phyloP scores from a whole-genome alignment of 1,140 invertebrate species.

The Penaeus japonicus region DNA sequence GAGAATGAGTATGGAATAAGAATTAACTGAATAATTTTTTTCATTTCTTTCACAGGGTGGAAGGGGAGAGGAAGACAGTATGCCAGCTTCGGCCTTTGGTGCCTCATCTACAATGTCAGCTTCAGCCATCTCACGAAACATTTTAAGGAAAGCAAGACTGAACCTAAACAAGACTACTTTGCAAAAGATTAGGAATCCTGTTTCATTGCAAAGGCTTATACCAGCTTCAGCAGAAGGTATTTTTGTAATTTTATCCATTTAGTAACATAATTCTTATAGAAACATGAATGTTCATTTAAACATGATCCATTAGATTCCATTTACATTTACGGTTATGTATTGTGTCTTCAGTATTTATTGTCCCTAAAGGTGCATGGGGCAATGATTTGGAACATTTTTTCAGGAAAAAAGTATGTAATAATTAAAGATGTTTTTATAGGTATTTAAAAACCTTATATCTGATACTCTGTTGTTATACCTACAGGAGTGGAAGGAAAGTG shows the following conservation, averaged over 20 bases:
- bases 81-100: constrained; percentile 18
- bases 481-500: constrained; percentile 45
- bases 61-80: constrained; percentile 21
- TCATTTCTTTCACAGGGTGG: constrained; percentile 11
- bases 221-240: constrained; percentile 46
- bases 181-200: constrained; percentile 60
- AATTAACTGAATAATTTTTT: too few relatives aligned
- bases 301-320: too few relatives aligned
- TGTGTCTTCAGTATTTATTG: too few relatives aligned
- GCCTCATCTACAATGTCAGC: constrained; percentile 23
- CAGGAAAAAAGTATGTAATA: too few relatives aligned
- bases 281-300: too few relatives aligned
- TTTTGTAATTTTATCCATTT: not conserved
- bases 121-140: constrained; percentile 57
- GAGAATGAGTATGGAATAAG: too few relatives aligned
- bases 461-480: not conserved
- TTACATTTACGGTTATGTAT: too few relatives aligned
- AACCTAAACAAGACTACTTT: constrained; percentile 61
- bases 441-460: not conserved
- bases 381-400: not conserved
- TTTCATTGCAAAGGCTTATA: constrained; percentile 54
- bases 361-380: too few relatives aligned
- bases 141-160: constrained; percentile 61
- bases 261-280: too few relatives aligned
- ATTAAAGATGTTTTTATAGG: too few relatives aligned